Base-by-base conservation (phyloP, 1,140 invertebrate genomes). In the Cardiocondyla obscurior region DNA sequence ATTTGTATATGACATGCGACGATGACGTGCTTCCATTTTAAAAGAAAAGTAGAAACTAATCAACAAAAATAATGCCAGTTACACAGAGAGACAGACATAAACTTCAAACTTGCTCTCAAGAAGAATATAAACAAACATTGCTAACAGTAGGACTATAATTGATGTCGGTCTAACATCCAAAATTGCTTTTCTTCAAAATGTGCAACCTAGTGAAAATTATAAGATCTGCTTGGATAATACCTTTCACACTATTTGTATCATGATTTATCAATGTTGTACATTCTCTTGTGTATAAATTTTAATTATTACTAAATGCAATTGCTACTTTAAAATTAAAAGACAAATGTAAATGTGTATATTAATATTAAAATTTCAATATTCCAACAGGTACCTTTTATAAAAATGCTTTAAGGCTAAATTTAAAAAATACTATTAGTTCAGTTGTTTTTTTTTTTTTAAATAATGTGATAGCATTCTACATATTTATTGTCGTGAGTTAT, bases 271-370 rank as follows among this genome's bases (percentile, higher is more conserved):
- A 8, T 12, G 6, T 33, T 10, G 16, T 19, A 33, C 5, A 14
- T 2, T 4, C 19, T 39, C 3, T 3, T 25, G 4, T 14, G 6
- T 39, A 36, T 42, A 28, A 55, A 57, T 57, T 19, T 57, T 39
- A 58, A 39, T 73, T 73, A 58, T 42, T 28, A 36, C n/a, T 42
- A 72, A 73, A 10, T 58, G 14, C n/a, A 19, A n/a, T n/a, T n/a
- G n/a, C n/a, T 25, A 7, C 14, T 55, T 72, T 8, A 28, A 55
- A 72, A 36, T 70, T 57, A 39, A 72, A 36, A 39, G 19, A 2
- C n/a, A 16, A 14, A 39, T 39, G n/a, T n/a, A n/a, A 12, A 72
- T n/a, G 19, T 57, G 14, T 22, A 36, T 64, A 28, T 12, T 10
- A 33, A 12, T 33, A 33, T 49, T 22, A 36, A 39, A 25, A 5